Percentiles rank a stretch among this genome's conserved stretches.
These are phyloP conservation scores for Aphaenogaster ashmeadi DNA, from an alignment of 1,140 invertebrate species.

Conservation along the genomic window DNA sequence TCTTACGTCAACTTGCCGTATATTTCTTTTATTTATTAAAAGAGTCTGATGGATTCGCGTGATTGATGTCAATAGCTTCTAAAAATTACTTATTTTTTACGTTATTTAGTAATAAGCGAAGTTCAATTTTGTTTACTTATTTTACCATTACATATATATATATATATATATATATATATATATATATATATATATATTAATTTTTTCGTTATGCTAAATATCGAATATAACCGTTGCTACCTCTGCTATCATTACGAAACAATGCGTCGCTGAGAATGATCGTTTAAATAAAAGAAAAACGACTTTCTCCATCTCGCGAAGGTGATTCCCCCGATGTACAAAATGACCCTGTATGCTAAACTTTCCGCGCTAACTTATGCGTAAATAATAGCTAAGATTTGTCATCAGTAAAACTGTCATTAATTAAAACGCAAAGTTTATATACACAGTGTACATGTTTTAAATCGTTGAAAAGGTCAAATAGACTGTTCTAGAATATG, in stretches of 20 bases:
- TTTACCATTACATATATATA: background rate
- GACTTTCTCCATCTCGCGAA: background rate
- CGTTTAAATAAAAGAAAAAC: background rate
- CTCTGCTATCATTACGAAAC: slow-evolving; percentile 16
- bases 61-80: background rate
- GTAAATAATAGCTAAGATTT: background rate
- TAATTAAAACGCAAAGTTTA: background rate
- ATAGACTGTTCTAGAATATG: background rate
- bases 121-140: background rate
- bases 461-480: background rate
- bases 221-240: slow-evolving; percentile 16
- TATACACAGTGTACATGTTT: background rate
- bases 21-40: slow-evolving; percentile 7
- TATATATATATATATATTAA: background rate
- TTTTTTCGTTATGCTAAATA: background rate
- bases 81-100: background rate
- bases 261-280: no score
- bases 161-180: background rate
- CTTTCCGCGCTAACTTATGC: background rate
- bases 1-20: background rate
- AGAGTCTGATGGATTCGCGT: background rate
- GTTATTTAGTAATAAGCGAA: background rate
- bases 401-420: background rate
- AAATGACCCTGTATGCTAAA: background rate
- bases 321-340: background rate